Conservation (phyloP, 2,113 vertebrate genomes). For the Prolemur simus region DNA sequence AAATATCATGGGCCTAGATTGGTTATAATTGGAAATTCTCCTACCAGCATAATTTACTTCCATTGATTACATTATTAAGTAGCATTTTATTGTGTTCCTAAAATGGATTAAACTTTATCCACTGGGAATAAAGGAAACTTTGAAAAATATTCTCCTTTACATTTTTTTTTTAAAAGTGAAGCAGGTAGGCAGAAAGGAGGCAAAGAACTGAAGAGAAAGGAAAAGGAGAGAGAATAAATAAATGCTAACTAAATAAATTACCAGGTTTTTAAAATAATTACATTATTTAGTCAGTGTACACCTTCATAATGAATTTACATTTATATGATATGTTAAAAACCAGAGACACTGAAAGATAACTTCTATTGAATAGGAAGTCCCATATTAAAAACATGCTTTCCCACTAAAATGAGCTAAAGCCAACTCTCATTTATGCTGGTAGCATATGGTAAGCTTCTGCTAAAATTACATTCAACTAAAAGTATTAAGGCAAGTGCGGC, state of each 20-base stretch:
- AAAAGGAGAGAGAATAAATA: background rate
- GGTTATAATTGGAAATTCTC: background rate
- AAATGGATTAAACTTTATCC: background rate
- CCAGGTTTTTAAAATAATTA: background rate
- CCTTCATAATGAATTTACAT: conserved; percentile 16
- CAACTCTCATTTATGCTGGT: background rate
- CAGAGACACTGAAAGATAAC: background rate
- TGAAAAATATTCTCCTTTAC: background rate
- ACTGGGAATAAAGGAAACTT: background rate
- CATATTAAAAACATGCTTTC: background rate
- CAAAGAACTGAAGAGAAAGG: background rate
- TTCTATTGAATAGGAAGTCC: background rate
- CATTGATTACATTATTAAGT: background rate
- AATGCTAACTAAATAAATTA: background rate
- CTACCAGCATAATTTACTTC: background rate
- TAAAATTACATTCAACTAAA: background rate
- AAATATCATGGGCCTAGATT: background rate
- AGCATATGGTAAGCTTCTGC: background rate
- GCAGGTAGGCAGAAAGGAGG: background rate
- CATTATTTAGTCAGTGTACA: background rate
- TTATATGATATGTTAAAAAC: background rate
- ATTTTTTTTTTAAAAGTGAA: background rate
- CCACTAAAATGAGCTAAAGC: background rate
- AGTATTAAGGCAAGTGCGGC: background rate
- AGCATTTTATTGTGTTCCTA: background rate